phyloP scores from a whole-genome alignment of 1,140 invertebrate species.

The Lordiphosa collinella region DNA sequence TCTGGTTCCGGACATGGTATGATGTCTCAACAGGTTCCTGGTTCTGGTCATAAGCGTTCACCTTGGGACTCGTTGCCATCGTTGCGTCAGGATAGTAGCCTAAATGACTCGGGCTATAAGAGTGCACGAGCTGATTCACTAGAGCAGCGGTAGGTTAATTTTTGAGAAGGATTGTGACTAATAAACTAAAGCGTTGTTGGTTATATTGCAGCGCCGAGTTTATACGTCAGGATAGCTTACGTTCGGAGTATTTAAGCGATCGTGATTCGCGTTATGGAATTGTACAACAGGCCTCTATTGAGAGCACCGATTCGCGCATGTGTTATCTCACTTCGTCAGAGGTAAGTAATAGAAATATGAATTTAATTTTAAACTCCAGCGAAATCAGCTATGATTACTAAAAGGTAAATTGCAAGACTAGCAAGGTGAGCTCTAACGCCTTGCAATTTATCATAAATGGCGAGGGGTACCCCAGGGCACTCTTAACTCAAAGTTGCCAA shows the following conservation, averaged over 20 bases:
- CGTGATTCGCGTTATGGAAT: constrained; percentile 92
- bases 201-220: constrained; percentile 86
- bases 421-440: no score
- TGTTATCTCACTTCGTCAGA: constrained; percentile 97
- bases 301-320: constrained; percentile 94
- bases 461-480: no score
- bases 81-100: constrained; percentile 88
- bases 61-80: constrained; percentile 92
- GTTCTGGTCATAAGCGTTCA: constrained; percentile 84
- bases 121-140: constrained; percentile 91
- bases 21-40: constrained; percentile 70
- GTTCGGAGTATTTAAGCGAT: constrained; percentile 94
- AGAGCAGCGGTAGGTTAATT: constrained; percentile 86
- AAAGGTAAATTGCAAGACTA: no score
- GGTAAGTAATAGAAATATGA: constrained; percentile 84
- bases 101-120: constrained; percentile 92
- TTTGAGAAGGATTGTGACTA: constrained; percentile 2
- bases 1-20: constrained; percentile 81
- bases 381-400: no score
- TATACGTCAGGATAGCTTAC: constrained; percentile 92
- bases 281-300: constrained; percentile 94
- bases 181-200: neutral
- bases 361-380: no score
- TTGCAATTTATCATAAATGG: no score
- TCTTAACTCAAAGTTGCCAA: no score